Percentiles rank a stretch among this genome's conserved stretches.
phyloP scores from a whole-genome alignment of 2,888 invertebrate species.

The Gasteruption jaculator region DNA sequence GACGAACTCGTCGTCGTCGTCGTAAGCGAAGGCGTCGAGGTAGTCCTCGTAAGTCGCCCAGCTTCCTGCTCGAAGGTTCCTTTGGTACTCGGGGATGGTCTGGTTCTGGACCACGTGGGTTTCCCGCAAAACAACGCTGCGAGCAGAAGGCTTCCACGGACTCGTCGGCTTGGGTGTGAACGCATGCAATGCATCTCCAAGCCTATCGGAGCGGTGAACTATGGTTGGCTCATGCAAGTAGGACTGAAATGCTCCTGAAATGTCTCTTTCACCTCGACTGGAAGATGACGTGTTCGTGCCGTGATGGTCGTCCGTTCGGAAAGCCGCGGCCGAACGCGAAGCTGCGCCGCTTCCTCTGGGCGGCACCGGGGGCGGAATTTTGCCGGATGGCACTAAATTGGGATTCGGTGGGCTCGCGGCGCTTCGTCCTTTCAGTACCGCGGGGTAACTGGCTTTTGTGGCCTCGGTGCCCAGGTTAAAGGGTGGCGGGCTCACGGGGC shows the following conservation, averaged over 20 bases:
- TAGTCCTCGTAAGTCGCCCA: no score
- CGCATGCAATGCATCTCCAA: conserved; percentile 26
- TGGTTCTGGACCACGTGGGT: no score
- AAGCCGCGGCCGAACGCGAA: conserved; percentile 25
- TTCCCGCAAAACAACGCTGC: no score
- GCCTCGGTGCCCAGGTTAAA: conserved; percentile 25
- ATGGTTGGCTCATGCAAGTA: conserved; percentile 35
- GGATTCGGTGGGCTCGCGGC: conserved; percentile 54
- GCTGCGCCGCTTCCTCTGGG: conserved; percentile 66
- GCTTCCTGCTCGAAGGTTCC: no score
- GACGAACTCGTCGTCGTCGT: conserved; percentile 46
- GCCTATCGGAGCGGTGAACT: conserved; percentile 2
- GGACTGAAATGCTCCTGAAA: conserved; percentile 29
- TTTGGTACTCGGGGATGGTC: no score
- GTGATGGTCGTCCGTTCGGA: conserved; percentile 26
- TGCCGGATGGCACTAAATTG: conserved; percentile 58
- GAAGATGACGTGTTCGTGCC: conserved; percentile 31
- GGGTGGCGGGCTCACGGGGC: conserved; percentile 34
- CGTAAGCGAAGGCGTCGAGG: no score
- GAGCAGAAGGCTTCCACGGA: no score
- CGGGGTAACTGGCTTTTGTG: conserved; percentile 61
- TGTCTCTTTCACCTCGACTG: conserved; percentile 46
- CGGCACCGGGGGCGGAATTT: conserved; percentile 84
- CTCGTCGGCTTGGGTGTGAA: no score
- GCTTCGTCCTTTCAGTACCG: conserved; percentile 65